These are phyloP conservation scores for Aphidius gifuensis DNA, from an alignment of 1,140 invertebrate genomes.

Conservation along the genomic window DNA sequence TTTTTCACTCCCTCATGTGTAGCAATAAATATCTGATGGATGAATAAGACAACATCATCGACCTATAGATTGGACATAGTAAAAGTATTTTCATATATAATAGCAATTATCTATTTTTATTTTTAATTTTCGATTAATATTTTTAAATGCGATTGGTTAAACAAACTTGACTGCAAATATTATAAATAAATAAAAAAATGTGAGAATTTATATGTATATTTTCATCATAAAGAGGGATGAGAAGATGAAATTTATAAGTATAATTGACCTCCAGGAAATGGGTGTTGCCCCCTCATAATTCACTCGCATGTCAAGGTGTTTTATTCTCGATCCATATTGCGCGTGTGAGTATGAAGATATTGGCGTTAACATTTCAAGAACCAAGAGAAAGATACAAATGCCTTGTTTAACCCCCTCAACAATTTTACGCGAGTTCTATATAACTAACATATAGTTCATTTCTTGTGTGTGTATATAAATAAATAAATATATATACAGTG, in stretches of 20 bases:
- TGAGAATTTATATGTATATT: no score
- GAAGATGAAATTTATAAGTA: conserved; percentile 7
- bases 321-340: conserved; percentile 25
- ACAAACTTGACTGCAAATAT: no score
- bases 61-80: no score
- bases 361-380: conserved; percentile 29
- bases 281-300: conserved; percentile 32
- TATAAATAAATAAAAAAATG: no score
- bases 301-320: conserved; percentile 29
- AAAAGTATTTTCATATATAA: no score
- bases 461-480: neutral
- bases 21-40: no score
- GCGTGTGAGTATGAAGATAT: conserved; percentile 21
- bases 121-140: no score
- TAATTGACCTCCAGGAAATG: conserved; percentile 28
- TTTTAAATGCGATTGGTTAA: no score
- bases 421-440: neutral
- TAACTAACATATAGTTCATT: neutral
- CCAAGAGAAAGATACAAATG: conserved; percentile 26
- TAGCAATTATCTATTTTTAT: no score
- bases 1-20: no score
- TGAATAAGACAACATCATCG: no score
- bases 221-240: no score
- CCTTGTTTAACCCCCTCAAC: conserved; percentile 2
- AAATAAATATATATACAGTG: conserved; percentile 9